Conservation (phyloP, 2,113 vertebrate species). For the Tenebrosternarchus preto region DNA sequence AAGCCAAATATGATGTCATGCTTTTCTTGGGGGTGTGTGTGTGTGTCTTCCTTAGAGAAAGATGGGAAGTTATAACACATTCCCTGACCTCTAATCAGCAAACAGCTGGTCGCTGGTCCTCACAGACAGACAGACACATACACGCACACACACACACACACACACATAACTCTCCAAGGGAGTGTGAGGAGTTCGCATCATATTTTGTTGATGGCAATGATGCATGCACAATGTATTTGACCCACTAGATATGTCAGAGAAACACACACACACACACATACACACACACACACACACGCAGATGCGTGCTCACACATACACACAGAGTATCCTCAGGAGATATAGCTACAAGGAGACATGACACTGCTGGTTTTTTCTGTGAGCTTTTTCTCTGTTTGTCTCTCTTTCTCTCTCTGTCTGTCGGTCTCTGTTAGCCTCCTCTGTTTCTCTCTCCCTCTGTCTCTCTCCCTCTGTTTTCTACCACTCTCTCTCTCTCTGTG, state of each 20-base stretch:
- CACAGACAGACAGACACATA: slow-evolving; percentile 8
- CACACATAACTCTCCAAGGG: slow-evolving; percentile 6
- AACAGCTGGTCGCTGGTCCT: slow-evolving; percentile 6
- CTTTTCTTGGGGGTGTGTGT: not conserved
- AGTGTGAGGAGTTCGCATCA: slow-evolving; percentile 11
- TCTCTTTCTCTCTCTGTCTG: not conserved
- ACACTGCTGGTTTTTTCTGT: not conserved
- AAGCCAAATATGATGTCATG: slow-evolving; percentile 26
- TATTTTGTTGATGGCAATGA: slow-evolving; percentile 6
- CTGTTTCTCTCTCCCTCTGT: not conserved
- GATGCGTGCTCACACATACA: too few species aligned
- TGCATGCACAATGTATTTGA: not conserved
- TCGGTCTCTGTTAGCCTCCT: too few species aligned
- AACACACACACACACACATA: slow-evolving; percentile 25
- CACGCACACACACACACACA: slow-evolving; percentile 4
- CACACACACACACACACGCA: slow-evolving; percentile 27
- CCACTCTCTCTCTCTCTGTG: slow-evolving; percentile 6
- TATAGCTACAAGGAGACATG: not conserved
- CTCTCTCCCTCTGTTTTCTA: not conserved
- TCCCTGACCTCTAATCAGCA: slow-evolving; percentile 26
- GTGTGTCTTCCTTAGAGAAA: not conserved
- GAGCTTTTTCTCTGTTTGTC: not conserved
- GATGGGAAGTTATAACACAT: not conserved
- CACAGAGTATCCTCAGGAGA: not conserved
- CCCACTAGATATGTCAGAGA: not conserved